Evolutionary conservation across 2,888 invertebrate species (phyloP).

Genomic region (Tipula confusa): DNA sequence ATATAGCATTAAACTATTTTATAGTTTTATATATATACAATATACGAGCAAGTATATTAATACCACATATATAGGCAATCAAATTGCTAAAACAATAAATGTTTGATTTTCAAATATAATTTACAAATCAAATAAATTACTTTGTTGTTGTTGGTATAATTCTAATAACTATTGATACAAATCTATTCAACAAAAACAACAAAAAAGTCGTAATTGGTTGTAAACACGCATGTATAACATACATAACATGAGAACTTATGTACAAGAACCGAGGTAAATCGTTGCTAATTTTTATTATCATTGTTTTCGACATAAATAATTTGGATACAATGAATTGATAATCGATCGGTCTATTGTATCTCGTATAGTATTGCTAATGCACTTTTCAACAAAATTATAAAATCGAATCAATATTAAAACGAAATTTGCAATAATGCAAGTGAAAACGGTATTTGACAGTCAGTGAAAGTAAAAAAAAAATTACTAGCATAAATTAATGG

Average conservation of each 20-base stretch:
- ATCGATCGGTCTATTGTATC: neutral
- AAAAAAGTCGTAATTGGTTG: neutral
- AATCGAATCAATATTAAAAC: neutral
- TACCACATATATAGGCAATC: neutral
- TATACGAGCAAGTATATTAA: no score
- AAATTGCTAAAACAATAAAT: neutral
- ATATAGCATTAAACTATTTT: no score
- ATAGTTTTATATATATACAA: no score
- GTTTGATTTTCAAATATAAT: neutral
- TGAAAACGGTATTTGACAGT: neutral
- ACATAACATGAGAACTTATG: neutral
- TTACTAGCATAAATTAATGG: neutral
- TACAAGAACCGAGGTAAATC: neutral
- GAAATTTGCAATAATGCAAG: neutral
- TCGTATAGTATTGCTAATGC: neutral
- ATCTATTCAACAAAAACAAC: neutral
- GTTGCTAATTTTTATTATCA: neutral
- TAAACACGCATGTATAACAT: neutral
- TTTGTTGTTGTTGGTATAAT: neutral
- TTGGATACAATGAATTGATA: neutral
- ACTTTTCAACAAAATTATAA: neutral
- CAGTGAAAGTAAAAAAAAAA: neutral
- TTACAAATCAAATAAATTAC: slow-evolving; percentile 12
- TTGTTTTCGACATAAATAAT: neutral
- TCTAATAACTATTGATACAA: slow-evolving; percentile 9